Evolutionary conservation across 1,140 invertebrate genomes (phyloP).

Genomic region (Phthorimaea operculella): DNA sequence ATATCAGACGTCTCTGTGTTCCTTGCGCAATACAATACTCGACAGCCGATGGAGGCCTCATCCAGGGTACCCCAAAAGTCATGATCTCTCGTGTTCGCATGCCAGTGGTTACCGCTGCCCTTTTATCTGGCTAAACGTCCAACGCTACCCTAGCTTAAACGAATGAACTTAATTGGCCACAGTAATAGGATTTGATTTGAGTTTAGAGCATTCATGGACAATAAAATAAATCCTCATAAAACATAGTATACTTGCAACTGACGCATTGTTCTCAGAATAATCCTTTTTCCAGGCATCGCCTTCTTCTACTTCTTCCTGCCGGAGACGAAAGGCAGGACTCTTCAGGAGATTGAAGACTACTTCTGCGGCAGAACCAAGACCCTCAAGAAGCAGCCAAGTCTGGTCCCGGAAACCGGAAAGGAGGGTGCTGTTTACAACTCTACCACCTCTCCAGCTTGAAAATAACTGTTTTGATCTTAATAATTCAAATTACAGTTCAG

Average conservation of each 20-base stretch:
- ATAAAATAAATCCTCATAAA: not conserved
- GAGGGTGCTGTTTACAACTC: not conserved
- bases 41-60: too few relatives aligned
- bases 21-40: too few relatives aligned
- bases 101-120: too few relatives aligned
- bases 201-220: too few relatives aligned
- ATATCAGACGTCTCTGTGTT: too few relatives aligned
- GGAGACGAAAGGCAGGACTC: constrained; percentile 82
- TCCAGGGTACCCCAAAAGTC: too few relatives aligned
- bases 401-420: constrained; percentile 13
- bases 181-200: too few relatives aligned
- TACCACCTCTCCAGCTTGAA: constrained; percentile 25
- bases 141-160: too few relatives aligned
- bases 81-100: too few relatives aligned
- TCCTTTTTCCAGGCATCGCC: constrained; percentile 33
- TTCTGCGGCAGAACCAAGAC: constrained; percentile 64
- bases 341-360: constrained; percentile 85
- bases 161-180: too few relatives aligned
- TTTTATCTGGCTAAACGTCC: too few relatives aligned
- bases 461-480: not conserved
- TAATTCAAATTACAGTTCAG: too few relatives aligned
- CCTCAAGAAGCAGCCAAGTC: constrained; percentile 25
- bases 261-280: not conserved
- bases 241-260: not conserved
- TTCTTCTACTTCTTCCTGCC: constrained; percentile 78